Conservation (phyloP, 92 coral and sea anemone genomes). For the Heliopora coerulea region DNA sequence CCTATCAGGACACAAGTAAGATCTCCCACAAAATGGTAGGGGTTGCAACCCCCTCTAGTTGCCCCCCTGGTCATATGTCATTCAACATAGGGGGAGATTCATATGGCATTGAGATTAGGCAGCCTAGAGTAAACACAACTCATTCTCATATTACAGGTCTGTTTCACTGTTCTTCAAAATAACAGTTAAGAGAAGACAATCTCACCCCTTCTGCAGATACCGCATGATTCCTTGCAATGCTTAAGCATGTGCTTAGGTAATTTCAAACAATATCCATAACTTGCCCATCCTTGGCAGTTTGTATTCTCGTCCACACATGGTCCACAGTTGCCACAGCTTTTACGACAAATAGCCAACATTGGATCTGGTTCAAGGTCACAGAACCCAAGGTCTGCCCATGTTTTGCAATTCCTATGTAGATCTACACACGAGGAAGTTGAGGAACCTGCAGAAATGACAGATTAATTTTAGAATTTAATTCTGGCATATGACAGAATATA, state of each 20-base stretch:
- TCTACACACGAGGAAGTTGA: conserved; percentile 52
- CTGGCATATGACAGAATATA: no score
- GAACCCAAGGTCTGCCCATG: conserved; percentile 65
- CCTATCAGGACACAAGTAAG: no score
- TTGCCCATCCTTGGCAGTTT: conserved; percentile 1
- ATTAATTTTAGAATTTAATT: background rate
- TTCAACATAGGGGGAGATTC: no score
- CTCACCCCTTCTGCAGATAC: conserved; percentile 4
- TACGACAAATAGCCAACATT: conserved; percentile 67
- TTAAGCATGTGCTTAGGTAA: background rate
- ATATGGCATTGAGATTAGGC: no score
- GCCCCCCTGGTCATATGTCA: no score
- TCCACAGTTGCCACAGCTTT: conserved; percentile 73
- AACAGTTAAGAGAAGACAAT: no score
- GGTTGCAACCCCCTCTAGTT: no score
- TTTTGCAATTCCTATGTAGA: conserved; percentile 48
- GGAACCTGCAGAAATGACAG: background rate
- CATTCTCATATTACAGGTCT: no score
- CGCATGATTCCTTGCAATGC: conserved; percentile 6
- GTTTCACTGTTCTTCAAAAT: no score
- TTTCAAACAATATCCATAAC: background rate
- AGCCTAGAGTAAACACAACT: no score
- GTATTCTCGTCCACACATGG: conserved; percentile 42
- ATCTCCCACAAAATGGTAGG: no score
- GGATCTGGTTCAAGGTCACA: conserved; percentile 70